phyloP scores from a whole-genome alignment of 2,888 invertebrate genomes.

The Augiades crinisus region DNA sequence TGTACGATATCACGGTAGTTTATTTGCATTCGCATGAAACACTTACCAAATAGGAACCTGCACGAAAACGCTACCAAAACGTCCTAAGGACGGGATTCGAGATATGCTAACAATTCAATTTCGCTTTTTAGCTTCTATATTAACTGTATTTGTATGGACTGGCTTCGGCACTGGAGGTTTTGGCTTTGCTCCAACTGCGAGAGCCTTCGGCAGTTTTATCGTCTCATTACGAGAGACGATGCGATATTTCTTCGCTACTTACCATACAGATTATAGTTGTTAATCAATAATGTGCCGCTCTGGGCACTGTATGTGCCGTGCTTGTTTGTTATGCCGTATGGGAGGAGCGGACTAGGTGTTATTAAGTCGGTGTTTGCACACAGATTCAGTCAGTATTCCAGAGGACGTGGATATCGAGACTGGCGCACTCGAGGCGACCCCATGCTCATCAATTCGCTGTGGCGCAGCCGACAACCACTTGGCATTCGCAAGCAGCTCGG shows the following conservation, averaged over 20 bases:
- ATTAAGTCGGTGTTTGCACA: conserved; percentile 50
- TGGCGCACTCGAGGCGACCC: conserved; percentile 87
- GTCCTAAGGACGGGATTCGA: conserved; percentile 62
- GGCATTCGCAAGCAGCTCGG: conserved; percentile 85
- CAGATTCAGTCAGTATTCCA: conserved; percentile 82
- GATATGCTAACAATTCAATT: conserved; percentile 77
- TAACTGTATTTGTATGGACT: conserved; percentile 61
- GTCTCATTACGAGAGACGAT: conserved; percentile 59
- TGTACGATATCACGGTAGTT: conserved; percentile 59
- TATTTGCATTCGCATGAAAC: conserved; percentile 56
- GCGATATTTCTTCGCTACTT: conserved; percentile 53
- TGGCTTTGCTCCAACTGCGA: conserved; percentile 67
- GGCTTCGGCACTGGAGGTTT: conserved; percentile 66
- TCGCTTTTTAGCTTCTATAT: conserved; percentile 75
- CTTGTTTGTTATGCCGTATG: conserved; percentile 21
- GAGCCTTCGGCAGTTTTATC: conserved; percentile 62
- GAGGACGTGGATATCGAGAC: conserved; percentile 85
- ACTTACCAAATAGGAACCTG: conserved; percentile 45
- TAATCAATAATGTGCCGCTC: conserved; percentile 36
- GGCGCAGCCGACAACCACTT: conserved; percentile 88
- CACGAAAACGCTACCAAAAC: conserved; percentile 66
- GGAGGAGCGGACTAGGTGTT: conserved; percentile 23
- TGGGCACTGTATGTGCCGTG: conserved; percentile 24
- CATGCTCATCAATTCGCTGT: conserved; percentile 86
- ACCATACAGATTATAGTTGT: conserved; percentile 54